Evolutionary conservation across 2,888 invertebrate genomes (phyloP).

Genomic region (Bombyx huttoni): DNA sequence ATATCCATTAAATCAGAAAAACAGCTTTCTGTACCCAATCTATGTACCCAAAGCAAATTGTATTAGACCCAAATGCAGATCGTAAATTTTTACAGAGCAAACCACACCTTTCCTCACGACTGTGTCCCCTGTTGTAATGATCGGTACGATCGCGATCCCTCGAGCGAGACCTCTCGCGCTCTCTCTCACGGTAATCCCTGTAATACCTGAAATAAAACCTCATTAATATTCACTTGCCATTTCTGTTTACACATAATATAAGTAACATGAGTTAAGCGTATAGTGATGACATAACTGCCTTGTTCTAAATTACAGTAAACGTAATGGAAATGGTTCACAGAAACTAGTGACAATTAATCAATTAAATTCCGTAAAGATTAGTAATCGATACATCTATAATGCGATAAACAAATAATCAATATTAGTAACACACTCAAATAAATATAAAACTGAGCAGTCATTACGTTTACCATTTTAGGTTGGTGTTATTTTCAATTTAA

Average conservation of each 20-base stretch:
- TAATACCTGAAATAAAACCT: slow-evolving; percentile 56
- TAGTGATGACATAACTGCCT: not conserved
- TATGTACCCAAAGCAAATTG: no score
- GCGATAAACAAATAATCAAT: no score
- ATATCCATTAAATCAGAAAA: no score
- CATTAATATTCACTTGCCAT: not conserved
- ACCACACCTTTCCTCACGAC: slow-evolving; percentile 81
- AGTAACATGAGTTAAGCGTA: no score
- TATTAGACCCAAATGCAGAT: not conserved
- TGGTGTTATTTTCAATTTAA: slow-evolving; percentile 5
- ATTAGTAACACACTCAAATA: not conserved
- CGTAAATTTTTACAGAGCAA: not conserved
- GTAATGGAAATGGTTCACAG: no score
- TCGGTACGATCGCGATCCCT: slow-evolving; percentile 78
- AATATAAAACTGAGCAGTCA: not conserved
- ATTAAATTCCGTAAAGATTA: no score
- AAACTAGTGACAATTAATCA: no score
- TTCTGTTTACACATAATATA: no score
- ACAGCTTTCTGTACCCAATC: no score
- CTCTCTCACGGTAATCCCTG: slow-evolving; percentile 73
- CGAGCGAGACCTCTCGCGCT: slow-evolving; percentile 85
- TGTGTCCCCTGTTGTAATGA: slow-evolving; percentile 83
- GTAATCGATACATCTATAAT: no score
- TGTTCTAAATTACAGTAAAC: not conserved
- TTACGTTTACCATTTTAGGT: not conserved